A percentile compares a stretch with the other conserved stretches of the same genome.
These are phyloP conservation scores for Thecophora atra DNA, from an alignment of 2,888 invertebrate genomes.

Conservation along the genomic window DNA sequence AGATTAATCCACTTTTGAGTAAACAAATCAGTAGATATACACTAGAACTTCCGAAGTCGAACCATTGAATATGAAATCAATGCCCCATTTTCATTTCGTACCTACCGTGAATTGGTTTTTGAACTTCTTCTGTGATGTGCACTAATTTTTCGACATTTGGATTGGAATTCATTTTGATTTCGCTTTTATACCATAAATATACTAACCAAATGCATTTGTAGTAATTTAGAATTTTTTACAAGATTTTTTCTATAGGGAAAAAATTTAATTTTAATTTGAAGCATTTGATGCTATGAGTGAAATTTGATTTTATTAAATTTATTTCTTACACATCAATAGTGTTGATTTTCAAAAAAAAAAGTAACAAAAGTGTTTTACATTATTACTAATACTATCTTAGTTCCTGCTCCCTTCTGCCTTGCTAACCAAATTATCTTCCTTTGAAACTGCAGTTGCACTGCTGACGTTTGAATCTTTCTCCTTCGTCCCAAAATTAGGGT, in stretches of 20 bases:
- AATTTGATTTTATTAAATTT: constrained; percentile 17
- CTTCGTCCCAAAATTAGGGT: constrained; percentile 72
- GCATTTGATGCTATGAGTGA: constrained; percentile 9
- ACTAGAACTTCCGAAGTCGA: too few species aligned
- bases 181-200: constrained; percentile 26
- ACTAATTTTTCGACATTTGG: constrained; percentile 48
- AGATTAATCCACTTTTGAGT: neutral
- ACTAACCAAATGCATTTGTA: constrained; percentile 26
- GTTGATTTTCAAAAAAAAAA: neutral
- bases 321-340: constrained; percentile 10
- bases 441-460: constrained; percentile 44
- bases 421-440: constrained; percentile 54
- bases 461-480: constrained; percentile 51
- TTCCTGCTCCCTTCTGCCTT: constrained; percentile 39
- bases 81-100: neutral
- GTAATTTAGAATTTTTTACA: constrained; percentile 35
- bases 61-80: too few species aligned
- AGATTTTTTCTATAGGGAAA: neutral
- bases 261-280: constrained; percentile 1
- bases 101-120: constrained; percentile 53
- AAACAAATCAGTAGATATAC: too few species aligned
- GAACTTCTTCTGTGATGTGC: constrained; percentile 56
- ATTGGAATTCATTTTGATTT: constrained; percentile 42
- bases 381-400: neutral
- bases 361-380: constrained; percentile 8